Evolutionary conservation across 2,797 vertebrate species (phyloP), one percentile per base, ranked within the genome.

Genomic region (Darevskia mixta): DNA sequence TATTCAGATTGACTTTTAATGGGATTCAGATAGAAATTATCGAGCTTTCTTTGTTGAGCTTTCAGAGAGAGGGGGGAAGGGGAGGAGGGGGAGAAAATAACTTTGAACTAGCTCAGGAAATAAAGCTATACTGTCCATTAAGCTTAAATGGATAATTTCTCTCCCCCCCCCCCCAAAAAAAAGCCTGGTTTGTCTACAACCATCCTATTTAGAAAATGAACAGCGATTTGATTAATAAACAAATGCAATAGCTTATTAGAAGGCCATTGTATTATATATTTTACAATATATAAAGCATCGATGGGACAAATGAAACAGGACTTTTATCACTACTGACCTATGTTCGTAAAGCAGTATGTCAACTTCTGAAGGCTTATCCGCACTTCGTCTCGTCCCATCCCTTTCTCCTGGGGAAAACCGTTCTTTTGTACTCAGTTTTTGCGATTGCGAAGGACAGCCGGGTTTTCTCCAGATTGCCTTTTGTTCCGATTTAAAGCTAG

Each of bases 1-100:
- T 93, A 90, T 94, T 95, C 92, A 91, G 91, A 94, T 92, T 94
- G 92, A 93, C 88, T 88, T 93, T 88, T 95, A 90, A 92, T 93
- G 90, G 27, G 29, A 72, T 83, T 91, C 0, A 29, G 92, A 85
- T 94, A 82, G 92, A 86, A 95, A 93, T 76, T 90, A 91, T 76
- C 94, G 91, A 87, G 77, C 49, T 92, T 94, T 73, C 90, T 87
- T 66, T 92, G 83, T 77, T 35, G 2, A 89, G 72, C 93, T 94
- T 89, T 93, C 92, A 89, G 84, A 92, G 71, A 49, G 20, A 87
- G 17, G 4, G 49, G 49, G 49, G 86, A 87, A 86, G 5, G 8
- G 91, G n/a, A 35, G n/a, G 5, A 35, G 71, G 71, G n/a, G 1
- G 13, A 18, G 72, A 35, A 18, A 75, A 91, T 86, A 58, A 91